Percentiles rank a stretch among this genome's conserved stretches.
Evolutionary conservation across 1,140 invertebrate genomes (phyloP).

Genomic region (Lepidurus apus): DNA sequence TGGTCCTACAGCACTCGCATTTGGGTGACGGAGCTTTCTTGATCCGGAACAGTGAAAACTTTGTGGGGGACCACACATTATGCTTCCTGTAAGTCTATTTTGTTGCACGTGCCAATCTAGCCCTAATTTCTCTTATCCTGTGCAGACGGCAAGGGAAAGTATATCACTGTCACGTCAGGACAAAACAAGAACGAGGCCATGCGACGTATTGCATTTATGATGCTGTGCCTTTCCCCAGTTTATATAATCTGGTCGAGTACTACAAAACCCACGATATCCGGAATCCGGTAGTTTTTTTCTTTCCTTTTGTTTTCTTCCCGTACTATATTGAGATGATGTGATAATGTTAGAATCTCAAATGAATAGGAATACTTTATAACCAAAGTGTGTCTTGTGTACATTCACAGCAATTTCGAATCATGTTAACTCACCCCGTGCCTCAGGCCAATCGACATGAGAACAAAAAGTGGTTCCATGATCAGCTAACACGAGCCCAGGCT

Average conservation of each 20-base stretch:
- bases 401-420: conserved; percentile 73
- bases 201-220: conserved; percentile 90
- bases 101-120: conserved; percentile 10
- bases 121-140: conserved; percentile 16
- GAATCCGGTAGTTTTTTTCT: conserved; percentile 58
- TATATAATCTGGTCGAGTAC: conserved; percentile 87
- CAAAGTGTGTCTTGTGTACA: conserved; percentile 29
- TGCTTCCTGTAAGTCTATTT: conserved; percentile 71
- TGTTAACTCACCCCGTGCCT: conserved; percentile 82
- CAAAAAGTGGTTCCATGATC: conserved; percentile 88
- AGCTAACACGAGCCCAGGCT: conserved; percentile 68
- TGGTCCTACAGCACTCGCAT: conserved; percentile 66
- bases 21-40: conserved; percentile 93
- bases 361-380: no score
- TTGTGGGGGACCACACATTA: conserved; percentile 91
- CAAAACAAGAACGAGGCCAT: conserved; percentile 79
- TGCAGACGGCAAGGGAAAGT: conserved; percentile 71
- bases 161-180: conserved; percentile 87
- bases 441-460: conserved; percentile 90
- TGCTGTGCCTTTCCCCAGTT: conserved; percentile 79
- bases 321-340: conserved; percentile 6
- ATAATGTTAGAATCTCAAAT: no score
- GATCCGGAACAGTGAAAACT: conserved; percentile 89
- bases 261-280: conserved; percentile 79
- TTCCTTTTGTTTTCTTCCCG: background rate